Conservation (phyloP, 2,888 invertebrate species). For the Isoperla grammatica region DNA sequence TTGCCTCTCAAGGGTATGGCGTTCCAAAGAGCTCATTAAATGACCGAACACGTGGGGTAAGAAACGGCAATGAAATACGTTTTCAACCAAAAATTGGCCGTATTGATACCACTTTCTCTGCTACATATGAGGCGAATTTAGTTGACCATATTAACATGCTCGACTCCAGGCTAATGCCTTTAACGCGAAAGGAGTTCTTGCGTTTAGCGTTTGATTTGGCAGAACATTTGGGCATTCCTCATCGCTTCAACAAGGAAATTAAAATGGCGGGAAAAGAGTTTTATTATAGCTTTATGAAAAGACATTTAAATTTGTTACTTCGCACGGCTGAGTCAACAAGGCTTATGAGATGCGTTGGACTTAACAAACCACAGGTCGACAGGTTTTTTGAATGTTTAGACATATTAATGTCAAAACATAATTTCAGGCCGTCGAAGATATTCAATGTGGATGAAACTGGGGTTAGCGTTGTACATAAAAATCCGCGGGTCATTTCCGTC, state of each 20-base stretch:
- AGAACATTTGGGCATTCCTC: slow-evolving; percentile 26
- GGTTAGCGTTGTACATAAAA: slow-evolving; percentile 26
- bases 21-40: slow-evolving; percentile 18
- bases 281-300: slow-evolving; percentile 27
- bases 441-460: slow-evolving; percentile 32
- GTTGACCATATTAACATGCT: slow-evolving; percentile 11
- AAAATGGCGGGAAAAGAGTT: slow-evolving; percentile 31
- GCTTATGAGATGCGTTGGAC: slow-evolving; percentile 4
- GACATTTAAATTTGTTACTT: slow-evolving; percentile 7
- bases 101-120: slow-evolving; percentile 14
- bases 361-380: slow-evolving; percentile 24
- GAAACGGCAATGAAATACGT: neutral
- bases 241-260: slow-evolving; percentile 29
- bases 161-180: slow-evolving; percentile 18
- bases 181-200: slow-evolving; percentile 26
- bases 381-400: slow-evolving; percentile 26
- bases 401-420: slow-evolving; percentile 16
- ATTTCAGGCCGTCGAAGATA: slow-evolving; percentile 25
- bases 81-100: neutral
- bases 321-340: slow-evolving; percentile 22
- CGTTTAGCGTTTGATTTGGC: slow-evolving; percentile 29
- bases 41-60: slow-evolving; percentile 1
- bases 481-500: slow-evolving; percentile 24
- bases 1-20: neutral
- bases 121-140: slow-evolving; percentile 5